A percentile compares a stretch with the other conserved stretches of the same genome.
Evolutionary conservation across 2,113 vertebrate species (phyloP).

Genomic region (Dicaeum eximium): DNA sequence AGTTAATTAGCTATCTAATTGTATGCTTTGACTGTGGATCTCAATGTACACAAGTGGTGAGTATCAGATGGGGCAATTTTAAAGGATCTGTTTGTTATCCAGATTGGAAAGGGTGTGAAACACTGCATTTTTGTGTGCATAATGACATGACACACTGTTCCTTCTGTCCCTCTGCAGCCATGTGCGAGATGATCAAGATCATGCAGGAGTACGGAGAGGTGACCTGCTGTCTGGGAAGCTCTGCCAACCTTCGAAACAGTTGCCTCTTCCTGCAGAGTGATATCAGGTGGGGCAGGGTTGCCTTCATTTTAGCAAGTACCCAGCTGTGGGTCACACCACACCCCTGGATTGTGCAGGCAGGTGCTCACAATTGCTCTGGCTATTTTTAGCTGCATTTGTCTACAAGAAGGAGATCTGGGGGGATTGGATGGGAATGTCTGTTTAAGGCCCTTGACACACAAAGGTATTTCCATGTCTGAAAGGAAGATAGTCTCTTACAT

Average conservation of each 20-base stretch:
- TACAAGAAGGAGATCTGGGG: not conserved
- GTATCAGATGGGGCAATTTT: not conserved
- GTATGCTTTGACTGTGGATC: not conserved
- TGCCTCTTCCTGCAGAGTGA: conserved; percentile 95
- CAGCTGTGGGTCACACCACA: not conserved
- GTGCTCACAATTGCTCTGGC: not conserved
- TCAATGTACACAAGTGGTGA: not conserved
- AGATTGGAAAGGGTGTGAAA: not conserved
- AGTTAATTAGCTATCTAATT: not conserved
- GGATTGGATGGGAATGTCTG: not conserved
- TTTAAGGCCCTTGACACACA: not conserved
- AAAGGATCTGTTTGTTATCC: not conserved
- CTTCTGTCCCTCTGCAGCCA: conserved; percentile 75
- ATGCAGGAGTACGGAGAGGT: conserved; percentile 98
- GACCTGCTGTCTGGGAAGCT: conserved; percentile 95
- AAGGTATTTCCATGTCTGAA: not conserved
- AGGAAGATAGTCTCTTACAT: not conserved
- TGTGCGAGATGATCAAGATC: conserved; percentile 99
- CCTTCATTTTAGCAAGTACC: not conserved
- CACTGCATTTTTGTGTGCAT: not conserved
- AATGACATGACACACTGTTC: not conserved
- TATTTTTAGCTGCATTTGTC: not conserved
- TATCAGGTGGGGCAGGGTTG: conserved; percentile 79
- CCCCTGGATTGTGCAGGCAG: not conserved
- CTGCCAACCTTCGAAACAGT: conserved; percentile 92